Base-by-base conservation (phyloP, 2,797 vertebrate species). In the Sebastes alutus region DNA sequence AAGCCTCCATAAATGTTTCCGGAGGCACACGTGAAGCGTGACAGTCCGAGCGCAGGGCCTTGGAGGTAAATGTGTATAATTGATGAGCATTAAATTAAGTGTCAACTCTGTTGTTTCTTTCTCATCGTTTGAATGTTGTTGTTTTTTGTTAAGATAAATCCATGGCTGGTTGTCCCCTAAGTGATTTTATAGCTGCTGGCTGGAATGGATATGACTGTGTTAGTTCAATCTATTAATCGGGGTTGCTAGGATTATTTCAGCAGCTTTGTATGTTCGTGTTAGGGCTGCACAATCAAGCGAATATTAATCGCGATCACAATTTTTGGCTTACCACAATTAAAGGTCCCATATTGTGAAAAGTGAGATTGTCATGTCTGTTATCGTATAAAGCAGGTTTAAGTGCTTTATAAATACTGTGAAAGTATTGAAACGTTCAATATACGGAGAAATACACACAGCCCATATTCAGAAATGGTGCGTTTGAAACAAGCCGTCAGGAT, bases 31-130 rank as follows among this genome's bases (percentile, higher is more conserved):
- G 64, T 68, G 58, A 87, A 88, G 89, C 80, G 58, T 90, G 80
- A 88, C 60, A 80, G 49, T 90, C 65, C 63, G 20, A 82, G 85
- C 83, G 87, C 82, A 64, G 80, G 64, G 75, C 83, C 87, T 87
- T 4, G 27, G 76, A 91, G 89, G 85, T 81, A 65, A 84, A 87
- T 80, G 75, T 93, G 84, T 84, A 91, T 93, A 93, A 95, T 90
- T 91, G 73, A 94, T 93, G 83, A 94, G 82, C 83, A 89, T 69
- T 77, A 91, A 94, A 93, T 94, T 77, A 93, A 89, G 90, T 89
- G 75, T 92, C 60, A 82, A 75, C 66, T 35, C 72, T 89, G 88
- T 94, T 94, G 75, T 90, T 85, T 75, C 88, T 89, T 4, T 64
- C 66, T 84, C 42, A 13, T 78, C 58, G 6, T 72, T 22, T 25